Evolutionary conservation across 1,140 invertebrate genomes (phyloP).

Genomic region (Calephelis nemesis): DNA sequence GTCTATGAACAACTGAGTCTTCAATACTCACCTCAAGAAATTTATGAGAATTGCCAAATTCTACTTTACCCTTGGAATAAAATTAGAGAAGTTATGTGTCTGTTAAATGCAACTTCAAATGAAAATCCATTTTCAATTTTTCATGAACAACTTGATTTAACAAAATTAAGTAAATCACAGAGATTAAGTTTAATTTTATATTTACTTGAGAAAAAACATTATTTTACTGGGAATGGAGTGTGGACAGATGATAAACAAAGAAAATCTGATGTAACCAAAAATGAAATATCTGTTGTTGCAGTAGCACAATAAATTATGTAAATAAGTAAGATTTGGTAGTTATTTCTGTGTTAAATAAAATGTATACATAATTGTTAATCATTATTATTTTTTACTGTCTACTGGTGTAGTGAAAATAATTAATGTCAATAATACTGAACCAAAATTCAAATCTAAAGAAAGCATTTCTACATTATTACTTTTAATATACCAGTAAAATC

Average conservation of each 20-base stretch:
- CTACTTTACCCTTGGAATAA: slow-evolving; percentile 80
- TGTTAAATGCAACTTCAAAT: slow-evolving; percentile 44
- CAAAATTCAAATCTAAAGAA: no score
- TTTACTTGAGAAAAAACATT: slow-evolving; percentile 77
- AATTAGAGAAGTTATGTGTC: slow-evolving; percentile 49
- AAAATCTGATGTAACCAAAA: slow-evolving; percentile 26
- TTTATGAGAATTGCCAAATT: slow-evolving; percentile 78
- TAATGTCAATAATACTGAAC: no score
- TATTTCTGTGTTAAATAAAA: no score
- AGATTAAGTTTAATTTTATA: slow-evolving; percentile 76
- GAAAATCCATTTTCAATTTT: slow-evolving; percentile 36
- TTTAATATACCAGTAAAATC: no score
- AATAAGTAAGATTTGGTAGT: no score
- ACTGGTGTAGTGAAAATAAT: no score
- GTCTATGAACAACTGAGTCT: slow-evolving; percentile 71
- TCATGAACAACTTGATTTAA: slow-evolving; percentile 48
- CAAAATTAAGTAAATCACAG: slow-evolving; percentile 55
- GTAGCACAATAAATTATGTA: slow-evolving; percentile 4
- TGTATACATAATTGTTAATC: no score
- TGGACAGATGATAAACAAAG: slow-evolving; percentile 68
- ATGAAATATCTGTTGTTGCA: slow-evolving; percentile 14
- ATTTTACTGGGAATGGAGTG: slow-evolving; percentile 79
- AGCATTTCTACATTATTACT: no score
- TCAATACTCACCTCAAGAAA: slow-evolving; percentile 70
- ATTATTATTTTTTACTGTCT: no score